These are phyloP conservation scores for Ophonus ardosiacus DNA, from an alignment of 2,888 invertebrate species.

Conservation along the genomic window DNA sequence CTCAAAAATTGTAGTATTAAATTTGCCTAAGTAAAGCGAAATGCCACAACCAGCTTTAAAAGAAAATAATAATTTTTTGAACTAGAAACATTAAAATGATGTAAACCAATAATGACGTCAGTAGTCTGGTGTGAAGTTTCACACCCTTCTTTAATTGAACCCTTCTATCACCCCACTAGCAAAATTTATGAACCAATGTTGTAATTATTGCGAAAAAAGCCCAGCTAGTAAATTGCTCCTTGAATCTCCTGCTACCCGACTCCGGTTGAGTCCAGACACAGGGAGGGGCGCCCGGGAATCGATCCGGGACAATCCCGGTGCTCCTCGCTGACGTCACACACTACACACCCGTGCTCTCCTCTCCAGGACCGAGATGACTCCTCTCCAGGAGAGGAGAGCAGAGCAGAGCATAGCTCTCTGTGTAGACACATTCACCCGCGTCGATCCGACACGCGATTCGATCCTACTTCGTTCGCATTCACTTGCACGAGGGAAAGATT, in stretches of 20 bases:
- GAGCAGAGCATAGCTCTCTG: slow-evolving; percentile 12
- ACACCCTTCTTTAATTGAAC: background rate
- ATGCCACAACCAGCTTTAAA: too few relatives aligned
- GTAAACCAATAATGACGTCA: too few relatives aligned
- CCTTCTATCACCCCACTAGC: background rate
- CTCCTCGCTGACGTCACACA: slow-evolving; percentile 55
- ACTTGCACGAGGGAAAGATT: slow-evolving; percentile 20
- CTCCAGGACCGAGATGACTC: background rate
- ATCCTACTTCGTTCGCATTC: slow-evolving; percentile 47
- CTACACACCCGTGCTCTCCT: slow-evolving; percentile 48
- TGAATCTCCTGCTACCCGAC: background rate
- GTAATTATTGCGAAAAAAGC: slow-evolving; percentile 42
- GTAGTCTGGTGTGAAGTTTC: too few relatives aligned
- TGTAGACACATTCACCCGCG: slow-evolving; percentile 55
- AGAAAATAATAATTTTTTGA: too few relatives aligned
- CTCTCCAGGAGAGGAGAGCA: background rate
- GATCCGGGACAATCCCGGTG: slow-evolving; percentile 62
- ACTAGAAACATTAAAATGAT: too few relatives aligned
- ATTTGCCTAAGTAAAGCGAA: too few relatives aligned
- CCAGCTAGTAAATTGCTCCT: slow-evolving; percentile 21
- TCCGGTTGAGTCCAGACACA: slow-evolving; percentile 11
- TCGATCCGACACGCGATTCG: slow-evolving; percentile 47
- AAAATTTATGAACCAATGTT: slow-evolving; percentile 29
- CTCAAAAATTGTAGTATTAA: too few relatives aligned
- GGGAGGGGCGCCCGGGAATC: slow-evolving; percentile 63